Evolutionary conservation across 2,797 vertebrate genomes (phyloP).

Genomic region (Acrocephalus scirpaceus): DNA sequence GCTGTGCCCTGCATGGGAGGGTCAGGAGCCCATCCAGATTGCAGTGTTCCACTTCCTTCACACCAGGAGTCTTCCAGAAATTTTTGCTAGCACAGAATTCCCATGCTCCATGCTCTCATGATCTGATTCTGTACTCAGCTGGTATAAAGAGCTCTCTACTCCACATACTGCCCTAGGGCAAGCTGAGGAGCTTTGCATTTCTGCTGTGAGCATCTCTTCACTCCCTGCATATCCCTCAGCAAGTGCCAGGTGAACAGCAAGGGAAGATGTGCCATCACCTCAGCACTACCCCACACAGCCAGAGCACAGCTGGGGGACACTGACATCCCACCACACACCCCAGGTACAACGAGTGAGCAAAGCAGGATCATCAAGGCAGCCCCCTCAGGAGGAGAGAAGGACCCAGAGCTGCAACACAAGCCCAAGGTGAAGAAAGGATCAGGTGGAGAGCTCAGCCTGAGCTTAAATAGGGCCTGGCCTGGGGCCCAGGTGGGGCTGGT

Average conservation of each 20-base stretch:
- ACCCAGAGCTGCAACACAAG: fast-evolving
- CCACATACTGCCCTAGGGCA: neutral
- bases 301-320: neutral
- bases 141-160: neutral
- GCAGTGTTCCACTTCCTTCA: neutral
- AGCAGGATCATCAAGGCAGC: fast-evolving
- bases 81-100: neutral
- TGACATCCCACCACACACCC: fast-evolving
- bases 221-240: neutral
- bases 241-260: neutral
- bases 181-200: neutral
- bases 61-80: neutral
- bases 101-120: too few relatives aligned
- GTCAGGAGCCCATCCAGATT: neutral
- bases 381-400: fast-evolving
- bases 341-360: fast-evolving
- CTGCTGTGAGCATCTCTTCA: neutral
- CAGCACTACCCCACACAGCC: neutral
- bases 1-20: neutral
- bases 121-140: neutral
- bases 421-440: fast-evolving
- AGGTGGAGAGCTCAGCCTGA: fast-evolving
- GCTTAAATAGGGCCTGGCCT: neutral
- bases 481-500: neutral
- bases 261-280: neutral